Base-by-base conservation (phyloP, 2,888 invertebrate species). In the Dicranocentrus wangi region DNA sequence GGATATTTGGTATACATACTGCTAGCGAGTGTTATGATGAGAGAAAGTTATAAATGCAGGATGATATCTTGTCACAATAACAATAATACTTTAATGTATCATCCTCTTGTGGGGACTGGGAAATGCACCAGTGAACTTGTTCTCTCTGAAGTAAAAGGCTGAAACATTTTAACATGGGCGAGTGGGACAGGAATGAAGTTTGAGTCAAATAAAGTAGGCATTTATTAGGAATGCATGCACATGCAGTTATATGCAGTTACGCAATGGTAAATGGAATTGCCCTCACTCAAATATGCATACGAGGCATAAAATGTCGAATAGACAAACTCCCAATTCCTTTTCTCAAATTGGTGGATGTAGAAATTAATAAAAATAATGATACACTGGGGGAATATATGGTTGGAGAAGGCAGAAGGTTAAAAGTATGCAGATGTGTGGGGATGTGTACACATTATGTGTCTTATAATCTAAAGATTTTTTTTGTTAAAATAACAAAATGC, bases 291-390 rank as follows among this genome's bases (percentile, higher is more conserved):
- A 27, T 2, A 23, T 42, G 43, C 15, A 65, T 65, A 47, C 13
- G 17, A 42, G 15, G 66, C 51, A 63, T 42, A 63, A 61, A 42
- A 21, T 25, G 27, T n/a, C 60, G 19, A 25, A 27, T 60, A 58
- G 21, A 58, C 8, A 58, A 23, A 28, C n/a, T 27, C n/a, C 28
- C 28, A 60, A 17, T 27, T 60, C 60, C 60, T 39, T 42, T 39
- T 65, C 1, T 13, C 25, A 66, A 55, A 75, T 66, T 75, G 75
- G 51, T 75, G 42, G 66, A 75, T 55, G 66, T n/a, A 66, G 65
- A 75, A 75, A 75, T 75, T 75, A 76, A 76, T 76, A 76, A 68
- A 76, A 68, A 76, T 68, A 76, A 76, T 76, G 76, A 76, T 69
- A 28, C 76, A 25, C 76, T n/a, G 15, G 76, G 76, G 76, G 68